A percentile compares a stretch with the other conserved stretches of the same genome.
Evolutionary conservation across 1,140 invertebrate genomes (phyloP).

Genomic region (Aphis craccivora): DNA sequence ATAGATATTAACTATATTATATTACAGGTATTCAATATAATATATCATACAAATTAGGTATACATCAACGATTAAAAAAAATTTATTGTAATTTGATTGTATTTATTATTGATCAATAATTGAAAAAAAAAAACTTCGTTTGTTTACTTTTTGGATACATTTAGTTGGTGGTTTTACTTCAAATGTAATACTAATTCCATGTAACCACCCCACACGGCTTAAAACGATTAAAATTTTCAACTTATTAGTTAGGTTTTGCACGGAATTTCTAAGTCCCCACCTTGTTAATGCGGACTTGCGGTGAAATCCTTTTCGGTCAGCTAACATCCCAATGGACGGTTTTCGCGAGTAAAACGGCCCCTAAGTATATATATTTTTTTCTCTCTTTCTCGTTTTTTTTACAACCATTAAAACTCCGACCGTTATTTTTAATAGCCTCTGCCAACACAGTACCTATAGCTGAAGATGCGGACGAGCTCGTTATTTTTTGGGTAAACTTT

Average conservation of each 20-base stretch:
- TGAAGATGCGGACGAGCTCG: slow-evolving; percentile 23
- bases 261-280: slow-evolving; percentile 16
- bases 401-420: slow-evolving; percentile 54
- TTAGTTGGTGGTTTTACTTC: slow-evolving; percentile 7
- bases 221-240: slow-evolving; percentile 55
- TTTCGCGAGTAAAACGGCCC: slow-evolving; percentile 29
- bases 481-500: slow-evolving; percentile 49
- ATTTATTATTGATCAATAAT: background rate
- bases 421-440: slow-evolving; percentile 55
- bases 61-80: background rate
- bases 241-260: slow-evolving; percentile 48
- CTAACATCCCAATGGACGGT: slow-evolving; percentile 44
- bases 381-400: background rate
- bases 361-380: slow-evolving; percentile 22
- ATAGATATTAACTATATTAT: background rate
- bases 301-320: slow-evolving; percentile 51
- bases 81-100: background rate
- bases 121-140: background rate
- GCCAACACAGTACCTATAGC: background rate
- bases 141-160: background rate
- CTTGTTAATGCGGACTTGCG: slow-evolving; percentile 54
- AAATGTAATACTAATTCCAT: slow-evolving; percentile 28
- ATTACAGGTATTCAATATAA: background rate
- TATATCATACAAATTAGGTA: background rate
- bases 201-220: slow-evolving; percentile 32